Conservation (phyloP, 2,113 vertebrate species). For the Python bivittatus region DNA sequence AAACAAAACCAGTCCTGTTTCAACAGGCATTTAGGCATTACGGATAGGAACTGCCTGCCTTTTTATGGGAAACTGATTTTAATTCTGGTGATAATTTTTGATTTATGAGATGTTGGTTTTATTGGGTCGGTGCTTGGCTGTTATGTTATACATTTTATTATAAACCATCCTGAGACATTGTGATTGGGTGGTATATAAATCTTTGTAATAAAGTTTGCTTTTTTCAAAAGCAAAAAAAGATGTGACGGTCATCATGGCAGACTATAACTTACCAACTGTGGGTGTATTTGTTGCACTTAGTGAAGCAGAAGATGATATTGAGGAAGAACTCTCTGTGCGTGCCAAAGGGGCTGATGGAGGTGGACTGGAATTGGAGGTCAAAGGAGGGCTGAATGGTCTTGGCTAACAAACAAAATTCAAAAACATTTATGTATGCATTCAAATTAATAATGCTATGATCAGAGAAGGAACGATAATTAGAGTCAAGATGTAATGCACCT, state of each 20-base stretch:
- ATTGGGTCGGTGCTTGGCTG: not conserved
- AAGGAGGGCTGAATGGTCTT: slow-evolving; percentile 91
- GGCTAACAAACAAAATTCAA: slow-evolving; percentile 75
- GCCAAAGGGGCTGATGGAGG: slow-evolving; percentile 89
- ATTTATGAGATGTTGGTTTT: not conserved
- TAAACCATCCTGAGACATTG: not conserved
- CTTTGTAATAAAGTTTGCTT: not conserved
- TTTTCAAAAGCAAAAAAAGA: not conserved
- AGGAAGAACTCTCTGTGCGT: slow-evolving; percentile 94
- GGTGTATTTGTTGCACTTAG: slow-evolving; percentile 93
- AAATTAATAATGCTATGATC: not conserved
- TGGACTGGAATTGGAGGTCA: slow-evolving; percentile 85
- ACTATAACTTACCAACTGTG: slow-evolving; percentile 84
- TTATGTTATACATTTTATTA: not conserved
- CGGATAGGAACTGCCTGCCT: not conserved
- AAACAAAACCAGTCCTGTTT: not conserved
- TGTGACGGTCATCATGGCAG: not conserved
- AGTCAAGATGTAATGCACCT: slow-evolving; percentile 61
- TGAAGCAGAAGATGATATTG: slow-evolving; percentile 92
- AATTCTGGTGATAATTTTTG: not conserved
- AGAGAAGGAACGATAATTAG: not conserved
- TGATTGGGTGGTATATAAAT: not conserved
- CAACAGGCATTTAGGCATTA: not conserved
- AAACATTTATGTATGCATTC: slow-evolving; percentile 24
- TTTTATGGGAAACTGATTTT: not conserved